Base-by-base conservation (phyloP, 1,140 invertebrate genomes). In the Eubasilissa regina region DNA sequence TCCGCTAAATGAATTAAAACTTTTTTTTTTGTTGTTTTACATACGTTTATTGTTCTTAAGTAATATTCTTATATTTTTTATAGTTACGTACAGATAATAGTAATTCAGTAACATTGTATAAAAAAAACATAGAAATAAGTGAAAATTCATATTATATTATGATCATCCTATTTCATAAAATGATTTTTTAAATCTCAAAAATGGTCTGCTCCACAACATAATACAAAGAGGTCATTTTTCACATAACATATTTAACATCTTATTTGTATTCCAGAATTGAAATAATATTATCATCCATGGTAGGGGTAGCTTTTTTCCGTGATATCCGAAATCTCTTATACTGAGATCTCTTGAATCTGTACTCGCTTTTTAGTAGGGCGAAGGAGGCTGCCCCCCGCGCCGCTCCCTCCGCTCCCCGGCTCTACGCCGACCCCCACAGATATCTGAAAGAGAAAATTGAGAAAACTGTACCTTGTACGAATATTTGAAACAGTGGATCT, bases 301-400 rank as follows among this genome's bases (percentile, higher is more conserved):
- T 35, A 43, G 12, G 25, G 15, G 53, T n/a, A 35, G 25, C 25
- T 35, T 35, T 6, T 6, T 56, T 56, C 11, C 53, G 53, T 17
- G 53, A 17, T 56, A 66, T 66, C 35, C 62, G 62, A 66, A 43
- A 15, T 66, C 35, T 51, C 21, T 47, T 70, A 70, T 7, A 83
- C 81, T 6, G 81, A 83, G 19, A 83, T 83, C 48, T 83, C 81
- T 60, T 83, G 81, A 35, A 83, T 83, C 56, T 83, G 81, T 56
- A 83, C 81, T n/a, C 81, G 70, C 66, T 83, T 83, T 72, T 83
- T 83, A 48, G 81, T 58, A 8, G 81, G 78, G 21, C 81, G 76
- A 25, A 80, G 64, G 13, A 62, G 56, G 25, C 81, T 75, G 10
- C 80, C 80, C 12, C 58, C 76, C 0, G 76, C 78, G 21, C 66